A percentile compares a stretch with the other conserved stretches of the same genome.
Conservation (phyloP, 2,113 vertebrate genomes). For the Macrotis lagotis region DNA sequence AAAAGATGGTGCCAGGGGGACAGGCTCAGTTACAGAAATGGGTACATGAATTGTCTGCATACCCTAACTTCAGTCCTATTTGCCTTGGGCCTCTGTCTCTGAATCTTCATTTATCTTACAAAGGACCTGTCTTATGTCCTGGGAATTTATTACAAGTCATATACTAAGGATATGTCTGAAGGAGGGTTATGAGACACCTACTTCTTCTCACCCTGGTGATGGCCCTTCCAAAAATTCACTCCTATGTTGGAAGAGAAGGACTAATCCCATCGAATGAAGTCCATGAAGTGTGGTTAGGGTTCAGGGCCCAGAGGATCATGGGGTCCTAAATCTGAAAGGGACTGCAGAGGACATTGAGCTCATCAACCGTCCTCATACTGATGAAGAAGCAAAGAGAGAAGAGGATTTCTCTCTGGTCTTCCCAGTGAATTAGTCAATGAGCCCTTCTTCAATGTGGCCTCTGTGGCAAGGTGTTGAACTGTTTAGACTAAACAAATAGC, state of each 20-base stretch:
- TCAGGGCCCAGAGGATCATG: background rate
- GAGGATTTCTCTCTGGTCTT: background rate
- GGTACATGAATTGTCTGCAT: no score
- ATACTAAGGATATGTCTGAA: background rate
- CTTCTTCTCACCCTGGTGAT: background rate
- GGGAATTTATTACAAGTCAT: background rate
- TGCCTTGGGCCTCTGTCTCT: background rate
- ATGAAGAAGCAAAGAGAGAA: background rate
- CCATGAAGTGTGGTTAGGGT: background rate
- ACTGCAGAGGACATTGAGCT: background rate
- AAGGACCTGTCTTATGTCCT: background rate
- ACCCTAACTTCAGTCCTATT: no score
- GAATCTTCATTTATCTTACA: background rate
- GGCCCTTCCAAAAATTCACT: background rate
- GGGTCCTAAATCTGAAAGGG: background rate
- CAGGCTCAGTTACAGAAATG: background rate
- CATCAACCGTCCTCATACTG: background rate
- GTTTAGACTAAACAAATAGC: background rate
- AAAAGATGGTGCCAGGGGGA: background rate
- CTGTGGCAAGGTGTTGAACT: background rate
- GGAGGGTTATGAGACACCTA: background rate
- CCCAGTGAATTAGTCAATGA: background rate
- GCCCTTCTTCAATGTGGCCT: background rate
- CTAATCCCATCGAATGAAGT: background rate
- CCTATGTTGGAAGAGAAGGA: background rate